Evolutionary conservation across 2,797 vertebrate species (phyloP), one percentile per base, ranked within the genome.

Genomic region (Gobionotothen gibberifrons): DNA sequence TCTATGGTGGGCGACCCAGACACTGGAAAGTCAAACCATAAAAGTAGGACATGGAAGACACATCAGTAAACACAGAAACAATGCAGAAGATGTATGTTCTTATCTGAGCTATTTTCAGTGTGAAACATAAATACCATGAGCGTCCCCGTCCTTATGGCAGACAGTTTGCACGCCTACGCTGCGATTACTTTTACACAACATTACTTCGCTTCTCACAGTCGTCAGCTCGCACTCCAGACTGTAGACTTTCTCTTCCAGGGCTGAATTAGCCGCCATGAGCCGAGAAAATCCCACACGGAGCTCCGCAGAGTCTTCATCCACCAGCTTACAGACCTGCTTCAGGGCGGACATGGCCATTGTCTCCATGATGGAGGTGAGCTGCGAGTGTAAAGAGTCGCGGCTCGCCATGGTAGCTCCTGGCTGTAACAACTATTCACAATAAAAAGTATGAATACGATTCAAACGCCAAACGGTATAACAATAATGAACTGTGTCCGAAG

Each of bases 321-420:
- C 92, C 62, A 94, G 78, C 48, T 88, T 84, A 72, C 88, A 92
- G 62, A 95, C 81, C 70, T 93, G 87, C 32, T 62, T 70, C 55
- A 94, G 82, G 44, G 87, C 85, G 47, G 90, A 88, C 60, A 76
- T 79, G 48, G 88, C 89, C 89, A 93, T 86, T 13, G 86, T 76
- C 72, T 94, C 92, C 91, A 95, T 91, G 57, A 94, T 88, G 77
- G 90, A 89, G 64, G 91, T 87, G n/a, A 94, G 89, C 83, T 91
- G 90, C 0, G 86, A 84, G 75, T 92, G 90, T 15, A 95, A 87
- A 9, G 83, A 79, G 19, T 42, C 7, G 26, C 84, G 82, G 57
- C 26, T 75, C 59, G 76, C 60, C 91, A 91, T 93, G 1, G 16
- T 56, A 17, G 16, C 19, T 11, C 16, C 17, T 0, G n/a, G 3